A percentile compares a stretch with the other conserved stretches of the same genome.
phyloP scores from a whole-genome alignment of 2,113 vertebrate species.

The Callorhinus ursinus region DNA sequence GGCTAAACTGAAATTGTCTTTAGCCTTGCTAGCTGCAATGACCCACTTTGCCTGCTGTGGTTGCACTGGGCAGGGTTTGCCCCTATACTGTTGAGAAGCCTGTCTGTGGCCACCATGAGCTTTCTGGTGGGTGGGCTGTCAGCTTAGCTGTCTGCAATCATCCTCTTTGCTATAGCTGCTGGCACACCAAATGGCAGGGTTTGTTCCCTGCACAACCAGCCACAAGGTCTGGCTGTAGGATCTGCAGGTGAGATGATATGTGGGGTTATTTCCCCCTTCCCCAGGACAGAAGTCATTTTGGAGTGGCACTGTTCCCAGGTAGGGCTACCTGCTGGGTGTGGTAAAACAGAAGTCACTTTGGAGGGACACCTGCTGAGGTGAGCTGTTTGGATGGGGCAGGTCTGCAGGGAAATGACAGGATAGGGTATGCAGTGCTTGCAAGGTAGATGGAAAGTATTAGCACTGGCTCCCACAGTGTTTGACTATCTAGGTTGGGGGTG shows the following conservation, averaged over 20 bases:
- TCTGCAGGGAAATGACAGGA: not conserved
- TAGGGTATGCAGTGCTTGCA: not conserved
- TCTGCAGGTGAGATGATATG: not conserved
- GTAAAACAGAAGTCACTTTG: not conserved
- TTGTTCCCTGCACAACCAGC: not conserved
- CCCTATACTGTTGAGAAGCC: not conserved
- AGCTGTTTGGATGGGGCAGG: not conserved
- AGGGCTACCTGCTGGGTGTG: not conserved
- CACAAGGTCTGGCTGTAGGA: not conserved
- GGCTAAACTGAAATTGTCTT: not conserved
- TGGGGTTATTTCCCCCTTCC: not conserved
- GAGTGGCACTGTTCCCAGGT: not conserved
- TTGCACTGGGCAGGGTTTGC: not conserved
- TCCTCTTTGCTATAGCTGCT: not conserved
- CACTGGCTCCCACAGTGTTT: not conserved
- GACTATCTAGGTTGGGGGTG: not conserved
- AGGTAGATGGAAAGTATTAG: not conserved
- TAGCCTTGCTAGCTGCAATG: not conserved
- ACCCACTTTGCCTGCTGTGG: not conserved
- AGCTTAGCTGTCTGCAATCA: not conserved
- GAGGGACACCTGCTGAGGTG: not conserved
- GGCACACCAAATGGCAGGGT: not conserved
- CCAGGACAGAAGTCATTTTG: not conserved
- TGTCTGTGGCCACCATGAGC: not conserved
- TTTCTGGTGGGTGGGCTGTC: not conserved